Evolutionary conservation across 2,888 invertebrate genomes (phyloP).

Genomic region (Plusia festucae): DNA sequence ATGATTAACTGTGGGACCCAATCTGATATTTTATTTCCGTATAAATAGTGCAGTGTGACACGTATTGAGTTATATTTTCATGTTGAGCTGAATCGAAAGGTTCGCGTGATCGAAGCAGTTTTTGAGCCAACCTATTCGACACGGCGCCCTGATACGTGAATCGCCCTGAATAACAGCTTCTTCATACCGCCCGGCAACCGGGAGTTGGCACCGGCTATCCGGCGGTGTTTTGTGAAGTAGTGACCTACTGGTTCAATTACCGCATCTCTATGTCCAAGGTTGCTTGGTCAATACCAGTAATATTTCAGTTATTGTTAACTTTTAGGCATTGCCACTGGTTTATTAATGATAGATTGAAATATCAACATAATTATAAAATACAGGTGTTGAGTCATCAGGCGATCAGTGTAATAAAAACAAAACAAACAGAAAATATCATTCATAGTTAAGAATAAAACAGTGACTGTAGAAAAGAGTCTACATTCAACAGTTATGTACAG

Average conservation of each 20-base stretch:
- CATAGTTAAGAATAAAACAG: no score
- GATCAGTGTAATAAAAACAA: no score
- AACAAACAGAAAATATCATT: no score
- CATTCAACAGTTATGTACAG: no score
- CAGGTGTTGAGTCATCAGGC: no score
- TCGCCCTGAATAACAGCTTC: conserved; percentile 46
- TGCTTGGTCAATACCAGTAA: not conserved
- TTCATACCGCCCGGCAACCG: not conserved
- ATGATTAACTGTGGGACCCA: conserved; percentile 25
- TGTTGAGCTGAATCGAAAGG: conserved; percentile 69
- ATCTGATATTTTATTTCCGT: conserved; percentile 35
- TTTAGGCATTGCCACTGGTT: no score
- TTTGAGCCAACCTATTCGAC: conserved; percentile 68
- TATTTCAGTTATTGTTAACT: no score
- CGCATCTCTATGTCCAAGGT: not conserved
- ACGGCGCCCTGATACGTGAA: conserved; percentile 65
- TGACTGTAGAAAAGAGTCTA: no score
- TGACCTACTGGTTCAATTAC: not conserved
- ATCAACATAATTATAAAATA: no score
- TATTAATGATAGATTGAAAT: no score
- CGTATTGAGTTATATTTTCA: conserved; percentile 43
- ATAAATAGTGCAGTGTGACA: conserved; percentile 31
- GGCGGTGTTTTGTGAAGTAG: not conserved
- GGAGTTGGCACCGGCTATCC: not conserved
- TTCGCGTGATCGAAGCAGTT: conserved; percentile 82